Evolutionary conservation across 2,888 invertebrate species (phyloP).

Genomic region (Drosophila ezoana): DNA sequence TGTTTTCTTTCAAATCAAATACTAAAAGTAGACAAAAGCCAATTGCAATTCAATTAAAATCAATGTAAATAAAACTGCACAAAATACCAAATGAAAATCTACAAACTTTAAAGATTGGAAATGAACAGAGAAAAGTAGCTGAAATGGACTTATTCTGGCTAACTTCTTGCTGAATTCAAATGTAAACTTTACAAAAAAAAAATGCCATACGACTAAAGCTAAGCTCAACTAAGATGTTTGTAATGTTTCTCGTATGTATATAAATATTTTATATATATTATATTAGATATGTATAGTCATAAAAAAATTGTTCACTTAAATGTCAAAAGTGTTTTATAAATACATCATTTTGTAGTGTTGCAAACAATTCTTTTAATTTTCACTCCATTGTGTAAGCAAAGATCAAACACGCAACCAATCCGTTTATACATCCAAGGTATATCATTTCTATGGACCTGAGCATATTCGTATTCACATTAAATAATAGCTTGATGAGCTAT

Average conservation of each 20-base stretch:
- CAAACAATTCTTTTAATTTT: slow-evolving; percentile 18
- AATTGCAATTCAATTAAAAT: slow-evolving; percentile 40
- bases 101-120: slow-evolving; percentile 5
- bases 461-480: not conserved
- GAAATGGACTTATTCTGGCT: slow-evolving; percentile 9
- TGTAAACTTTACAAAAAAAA: slow-evolving; percentile 12
- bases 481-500: not conserved
- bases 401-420: slow-evolving; percentile 3
- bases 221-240: slow-evolving; percentile 58
- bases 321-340: slow-evolving; percentile 28
- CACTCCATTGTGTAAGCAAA: slow-evolving; percentile 25
- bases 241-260: slow-evolving; percentile 15
- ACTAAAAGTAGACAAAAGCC: slow-evolving; percentile 53
- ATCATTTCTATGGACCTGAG: not conserved
- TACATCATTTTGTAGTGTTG: slow-evolving; percentile 27
- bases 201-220: slow-evolving; percentile 45
- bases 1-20: slow-evolving; percentile 38
- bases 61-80: slow-evolving; percentile 69
- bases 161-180: not conserved
- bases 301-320: slow-evolving; percentile 42
- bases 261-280: slow-evolving; percentile 18
- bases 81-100: slow-evolving; percentile 51
- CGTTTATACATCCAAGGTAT: not conserved
- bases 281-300: slow-evolving; percentile 31
- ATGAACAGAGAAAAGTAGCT: slow-evolving; percentile 14